Base-by-base conservation (phyloP, 2,888 invertebrate genomes). In the Nephrotoma appendiculata region DNA sequence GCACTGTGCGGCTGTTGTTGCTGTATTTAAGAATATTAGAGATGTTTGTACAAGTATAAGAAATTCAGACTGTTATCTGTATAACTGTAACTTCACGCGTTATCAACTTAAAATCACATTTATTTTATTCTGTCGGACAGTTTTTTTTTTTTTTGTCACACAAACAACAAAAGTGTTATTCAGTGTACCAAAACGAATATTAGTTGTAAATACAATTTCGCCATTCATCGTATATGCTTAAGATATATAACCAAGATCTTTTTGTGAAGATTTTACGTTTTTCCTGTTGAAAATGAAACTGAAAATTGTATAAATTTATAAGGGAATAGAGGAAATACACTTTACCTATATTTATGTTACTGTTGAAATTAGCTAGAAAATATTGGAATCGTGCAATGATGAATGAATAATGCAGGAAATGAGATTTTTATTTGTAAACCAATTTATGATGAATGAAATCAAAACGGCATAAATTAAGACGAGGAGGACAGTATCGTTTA, bases 71-170 rank as follows among this genome's bases (percentile, higher is more conserved):
- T 85, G 85, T 85, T 85, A 85, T 85, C 85, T 85, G 19, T 85
- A 85, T 85, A 85, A 85, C 85, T 85, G 85, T 85, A 84, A 85
- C 85, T 86, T 86, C 52, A 86, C 86, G 86, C 86, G 86, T 86
- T 86, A 86, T 86, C 86, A 86, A 86, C 86, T 86, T 52, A 52
- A 42, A 86, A 86, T 86, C 86, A 86, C 86, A 86, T 86, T 86
- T 86, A 86, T 86, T 86, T 86, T 52, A 52, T 86, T 86, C 52
- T 52, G 86, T 85, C 85, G 45, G 85, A 85, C 85, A 85, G 85
- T 85, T 85, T 85, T 57, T 71, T 71, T 71, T 71, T 31, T 31
- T 71, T 71, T 71, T 71, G 71, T 71, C 71, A 31, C 71, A 71
- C 31, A 31, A 31, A 31, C 71, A 71, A 71, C 71, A 71, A 19